Percentiles rank a stretch among this genome's conserved stretches.
phyloP scores from a whole-genome alignment of 2,113 vertebrate species.

The Periophthalmus modestus region DNA sequence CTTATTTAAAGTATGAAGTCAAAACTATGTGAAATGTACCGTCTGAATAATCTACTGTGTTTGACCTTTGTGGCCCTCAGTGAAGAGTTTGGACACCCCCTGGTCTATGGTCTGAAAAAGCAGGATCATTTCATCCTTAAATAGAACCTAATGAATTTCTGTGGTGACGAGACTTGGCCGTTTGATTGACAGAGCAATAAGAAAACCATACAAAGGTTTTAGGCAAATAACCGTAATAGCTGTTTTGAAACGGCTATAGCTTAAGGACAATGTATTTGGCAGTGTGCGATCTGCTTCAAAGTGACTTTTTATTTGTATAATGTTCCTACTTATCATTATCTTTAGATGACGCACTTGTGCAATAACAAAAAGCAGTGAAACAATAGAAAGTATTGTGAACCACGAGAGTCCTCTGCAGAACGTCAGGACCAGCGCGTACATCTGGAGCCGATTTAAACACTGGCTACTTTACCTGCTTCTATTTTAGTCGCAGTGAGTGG shows the following conservation, averaged over 20 bases:
- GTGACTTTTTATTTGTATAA: neutral
- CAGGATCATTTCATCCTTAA: no score
- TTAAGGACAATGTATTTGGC: neutral
- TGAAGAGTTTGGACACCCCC: no score
- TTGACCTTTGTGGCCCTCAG: no score
- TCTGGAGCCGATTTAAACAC: slow-evolving; percentile 7
- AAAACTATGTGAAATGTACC: no score
- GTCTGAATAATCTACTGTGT: no score
- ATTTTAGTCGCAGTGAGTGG: slow-evolving; percentile 6
- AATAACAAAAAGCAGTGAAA: neutral
- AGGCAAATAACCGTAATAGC: neutral
- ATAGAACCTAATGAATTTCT: neutral
- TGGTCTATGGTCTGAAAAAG: no score
- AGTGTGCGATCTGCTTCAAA: neutral
- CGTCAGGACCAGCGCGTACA: neutral
- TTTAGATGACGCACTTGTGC: neutral
- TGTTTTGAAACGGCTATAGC: neutral
- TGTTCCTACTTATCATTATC: neutral
- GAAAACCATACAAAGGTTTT: neutral
- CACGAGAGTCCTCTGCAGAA: neutral
- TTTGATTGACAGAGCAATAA: neutral
- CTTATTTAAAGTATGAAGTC: no score
- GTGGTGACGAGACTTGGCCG: neutral
- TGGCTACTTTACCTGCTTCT: slow-evolving; percentile 1
- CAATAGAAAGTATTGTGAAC: slow-evolving; percentile 8